Base-by-base conservation (phyloP, 2,888 invertebrate species). In the Caenorhabditis virilis region DNA sequence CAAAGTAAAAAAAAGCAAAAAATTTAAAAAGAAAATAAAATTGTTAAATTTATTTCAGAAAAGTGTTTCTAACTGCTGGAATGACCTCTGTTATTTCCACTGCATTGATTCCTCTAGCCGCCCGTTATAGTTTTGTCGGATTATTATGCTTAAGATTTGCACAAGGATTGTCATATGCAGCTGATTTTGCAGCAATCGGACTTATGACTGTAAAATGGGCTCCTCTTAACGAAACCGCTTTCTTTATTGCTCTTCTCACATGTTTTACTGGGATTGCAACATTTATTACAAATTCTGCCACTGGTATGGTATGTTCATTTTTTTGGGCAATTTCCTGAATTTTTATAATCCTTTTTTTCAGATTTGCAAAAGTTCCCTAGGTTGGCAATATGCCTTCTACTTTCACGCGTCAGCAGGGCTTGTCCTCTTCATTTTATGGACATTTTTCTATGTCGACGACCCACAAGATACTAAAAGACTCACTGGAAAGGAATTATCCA, bases 181-280 rank as follows among this genome's bases (percentile, higher is more conserved):
- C 73, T 16, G 69, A 73, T 39, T 73, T 73, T 26, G 73, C 73
- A 4, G 73, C 73, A 20, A 75, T 75, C 46, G 65, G 76, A 22
- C 42, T 75, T 27, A 63, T 75, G 46, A 64, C 63, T 23, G 72
- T 72, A 9, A 50, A 77, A 23, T 79, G 78, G 78, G 79, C 78
- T 0, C 74, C 78, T 1, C 64, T 78, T 9, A 49, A 58, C 11
- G 76, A 78, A 45, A 75, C 74, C 16, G 77, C 74, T 13, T 68
- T 75, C 5, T 78, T 78, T 67, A 72, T 79, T 36, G 67, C 73
- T 5, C 43, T 74, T 9, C 46, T 79, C 18, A 79, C 78, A 11
- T 77, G 76, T 9, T 79, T 78, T 52, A 69, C 79, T 2, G 72
- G 77, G 0, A 47, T 78, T 22, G 72, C 79, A 5, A 66, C 67